Percentiles rank a stretch among this genome's conserved stretches.
These are phyloP conservation scores for Odontesthes bonariensis DNA, from an alignment of 2,113 vertebrate genomes.

Conservation along the genomic window DNA sequence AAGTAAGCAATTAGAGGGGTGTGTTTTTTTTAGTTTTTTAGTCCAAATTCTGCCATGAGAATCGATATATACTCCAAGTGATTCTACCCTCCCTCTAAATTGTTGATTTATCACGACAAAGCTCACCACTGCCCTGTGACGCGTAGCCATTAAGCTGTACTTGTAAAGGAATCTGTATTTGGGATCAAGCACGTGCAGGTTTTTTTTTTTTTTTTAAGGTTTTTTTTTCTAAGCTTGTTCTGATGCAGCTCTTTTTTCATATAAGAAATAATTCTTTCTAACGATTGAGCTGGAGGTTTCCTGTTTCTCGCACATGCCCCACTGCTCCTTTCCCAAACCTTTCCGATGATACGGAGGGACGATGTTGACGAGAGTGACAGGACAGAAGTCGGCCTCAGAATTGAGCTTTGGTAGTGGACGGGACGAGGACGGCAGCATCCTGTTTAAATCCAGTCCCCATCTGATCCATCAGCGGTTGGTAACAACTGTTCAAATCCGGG, in stretches of 20 bases:
- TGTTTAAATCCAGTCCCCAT: background rate
- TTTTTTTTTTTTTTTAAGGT: too few species aligned
- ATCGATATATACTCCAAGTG: conserved; percentile 7
- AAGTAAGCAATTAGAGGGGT: background rate
- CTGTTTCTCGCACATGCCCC: conserved; percentile 17
- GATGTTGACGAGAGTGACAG: background rate
- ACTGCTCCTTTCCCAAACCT: conserved; percentile 31
- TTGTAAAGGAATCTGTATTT: conserved; percentile 8
- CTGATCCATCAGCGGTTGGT: background rate
- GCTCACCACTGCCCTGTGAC: conserved; percentile 76
- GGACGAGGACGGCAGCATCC: background rate
- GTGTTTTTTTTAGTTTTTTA: background rate
- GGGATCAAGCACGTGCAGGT: conserved; percentile 19
- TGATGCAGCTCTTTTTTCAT: conserved; percentile 8
- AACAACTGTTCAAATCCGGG: background rate
- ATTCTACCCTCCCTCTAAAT: background rate
- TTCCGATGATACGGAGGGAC: conserved; percentile 11
- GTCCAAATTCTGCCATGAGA: background rate
- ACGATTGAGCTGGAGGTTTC: conserved; percentile 5
- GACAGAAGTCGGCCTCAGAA: conserved; percentile 9
- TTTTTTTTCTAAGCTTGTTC: conserved; percentile 13
- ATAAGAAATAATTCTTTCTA: background rate
- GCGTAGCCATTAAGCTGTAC: conserved; percentile 7
- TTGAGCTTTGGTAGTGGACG: conserved; percentile 8
- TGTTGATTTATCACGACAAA: conserved; percentile 10